Evolutionary conservation across 2,113 vertebrate species (phyloP).

Genomic region (Xyrauchen texanus): DNA sequence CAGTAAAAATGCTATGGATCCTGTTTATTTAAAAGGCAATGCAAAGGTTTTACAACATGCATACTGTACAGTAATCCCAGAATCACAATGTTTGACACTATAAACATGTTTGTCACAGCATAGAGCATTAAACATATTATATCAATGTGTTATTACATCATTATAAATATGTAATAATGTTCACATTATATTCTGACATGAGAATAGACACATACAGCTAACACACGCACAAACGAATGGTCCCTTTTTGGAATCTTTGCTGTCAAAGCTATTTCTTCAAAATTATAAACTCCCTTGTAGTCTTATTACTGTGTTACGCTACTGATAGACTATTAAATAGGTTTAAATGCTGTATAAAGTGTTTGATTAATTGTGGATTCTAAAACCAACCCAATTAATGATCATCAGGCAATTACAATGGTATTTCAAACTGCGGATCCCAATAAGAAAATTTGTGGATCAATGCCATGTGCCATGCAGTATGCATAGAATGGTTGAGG

Average conservation of each 20-base stretch:
- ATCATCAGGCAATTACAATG: background rate
- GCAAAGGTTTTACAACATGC: background rate
- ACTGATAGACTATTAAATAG: too few relatives aligned
- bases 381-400: too few relatives aligned
- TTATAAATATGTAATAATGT: background rate
- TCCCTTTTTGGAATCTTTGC: too few relatives aligned
- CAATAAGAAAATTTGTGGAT: conserved; percentile 19
- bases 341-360: too few relatives aligned
- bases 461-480: background rate
- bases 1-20: background rate
- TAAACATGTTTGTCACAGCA: background rate
- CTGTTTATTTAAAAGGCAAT: background rate
- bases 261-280: too few relatives aligned
- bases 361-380: too few relatives aligned
- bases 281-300: too few relatives aligned
- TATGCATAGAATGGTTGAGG: conserved; percentile 4
- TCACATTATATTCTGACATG: too few relatives aligned
- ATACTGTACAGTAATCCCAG: background rate
- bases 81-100: too few relatives aligned
- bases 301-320: too few relatives aligned
- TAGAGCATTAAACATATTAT: background rate
- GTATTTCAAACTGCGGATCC: background rate
- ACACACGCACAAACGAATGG: too few relatives aligned
- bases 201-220: too few relatives aligned
- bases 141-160: conserved; percentile 12